A percentile compares a stretch with the other conserved stretches of the same genome.
phyloP scores from a whole-genome alignment of 1,140 invertebrate genomes.

The Phthorimaea operculella region DNA sequence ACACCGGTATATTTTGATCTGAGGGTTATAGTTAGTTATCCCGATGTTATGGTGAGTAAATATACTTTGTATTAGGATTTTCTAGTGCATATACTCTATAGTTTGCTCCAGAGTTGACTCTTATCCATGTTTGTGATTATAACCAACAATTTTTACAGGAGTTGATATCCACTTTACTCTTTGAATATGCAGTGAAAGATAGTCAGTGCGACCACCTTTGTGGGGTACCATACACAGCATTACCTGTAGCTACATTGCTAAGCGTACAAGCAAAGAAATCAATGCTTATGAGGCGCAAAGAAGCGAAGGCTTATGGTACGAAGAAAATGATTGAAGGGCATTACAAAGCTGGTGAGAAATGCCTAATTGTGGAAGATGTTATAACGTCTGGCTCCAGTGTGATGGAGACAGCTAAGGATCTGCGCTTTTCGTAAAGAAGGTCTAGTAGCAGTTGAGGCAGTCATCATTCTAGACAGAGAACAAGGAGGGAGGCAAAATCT shows the following conservation, averaged over 20 bases:
- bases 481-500: slow-evolving; percentile 89
- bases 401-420: slow-evolving; percentile 85
- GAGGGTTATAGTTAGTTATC: slow-evolving; percentile 90
- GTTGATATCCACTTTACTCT: slow-evolving; percentile 73
- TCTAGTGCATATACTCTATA: not conserved
- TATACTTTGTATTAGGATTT: not conserved
- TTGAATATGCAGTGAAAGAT: slow-evolving; percentile 67
- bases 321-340: slow-evolving; percentile 96
- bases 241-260: slow-evolving; percentile 92
- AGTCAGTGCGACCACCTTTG: slow-evolving; percentile 79
- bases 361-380: slow-evolving; percentile 96
- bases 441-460: slow-evolving; percentile 79
- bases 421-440: slow-evolving; percentile 80
- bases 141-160: slow-evolving; percentile 29
- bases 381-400: slow-evolving; percentile 95
- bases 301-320: slow-evolving; percentile 95
- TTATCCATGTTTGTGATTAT: not conserved
- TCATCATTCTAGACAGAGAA: slow-evolving; percentile 92
- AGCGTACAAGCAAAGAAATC: slow-evolving; percentile 79
- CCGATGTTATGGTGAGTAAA: slow-evolving; percentile 84
- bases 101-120: too few species aligned
- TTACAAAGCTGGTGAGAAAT: slow-evolving; percentile 80
- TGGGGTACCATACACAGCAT: slow-evolving; percentile 96
- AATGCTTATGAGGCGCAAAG: slow-evolving; percentile 91
- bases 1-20: slow-evolving; percentile 98